These are phyloP conservation scores for Eupithecia pulchellata DNA, from an alignment of 2,888 invertebrate species.

Conservation along the genomic window DNA sequence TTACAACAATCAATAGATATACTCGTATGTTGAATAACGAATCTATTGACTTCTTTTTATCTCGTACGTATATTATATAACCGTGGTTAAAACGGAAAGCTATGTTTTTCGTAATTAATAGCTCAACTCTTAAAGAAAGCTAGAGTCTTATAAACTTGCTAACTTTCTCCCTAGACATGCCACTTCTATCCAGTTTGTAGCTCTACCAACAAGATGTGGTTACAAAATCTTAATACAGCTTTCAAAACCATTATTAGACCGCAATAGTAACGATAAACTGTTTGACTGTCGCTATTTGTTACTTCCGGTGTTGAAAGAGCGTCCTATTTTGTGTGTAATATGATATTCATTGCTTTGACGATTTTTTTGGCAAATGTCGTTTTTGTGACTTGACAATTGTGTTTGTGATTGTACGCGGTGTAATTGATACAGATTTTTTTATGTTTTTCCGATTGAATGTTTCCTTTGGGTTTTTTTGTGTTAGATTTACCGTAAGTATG, in stretches of 20 bases:
- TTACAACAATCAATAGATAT: no score
- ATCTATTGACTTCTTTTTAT: no score
- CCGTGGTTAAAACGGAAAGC: no score
- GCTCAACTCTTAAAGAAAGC: no score
- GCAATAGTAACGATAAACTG: slow-evolving; percentile 32
- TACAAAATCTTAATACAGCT: slow-evolving; percentile 31
- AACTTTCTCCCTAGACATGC: not conserved
- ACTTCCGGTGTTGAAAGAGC: slow-evolving; percentile 34
- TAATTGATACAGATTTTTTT: slow-evolving; percentile 30
- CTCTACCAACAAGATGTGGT: slow-evolving; percentile 34
- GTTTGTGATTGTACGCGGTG: slow-evolving; percentile 30
- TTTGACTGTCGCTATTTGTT: slow-evolving; percentile 36
- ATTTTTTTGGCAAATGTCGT: slow-evolving; percentile 22
- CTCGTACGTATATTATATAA: no score
- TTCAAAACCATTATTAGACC: slow-evolving; percentile 34
- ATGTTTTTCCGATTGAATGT: slow-evolving; percentile 20
- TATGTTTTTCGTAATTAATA: no score
- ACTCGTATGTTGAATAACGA: no score
- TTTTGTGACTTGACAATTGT: slow-evolving; percentile 27
- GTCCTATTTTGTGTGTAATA: slow-evolving; percentile 27
- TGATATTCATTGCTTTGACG: slow-evolving; percentile 30
- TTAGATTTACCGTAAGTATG: not conserved
- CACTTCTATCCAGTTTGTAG: slow-evolving; percentile 9
- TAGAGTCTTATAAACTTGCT: not conserved
- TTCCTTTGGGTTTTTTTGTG: not conserved